Conservation (phyloP, 2,888 invertebrate genomes). For the Sphaeridia pumilis region DNA sequence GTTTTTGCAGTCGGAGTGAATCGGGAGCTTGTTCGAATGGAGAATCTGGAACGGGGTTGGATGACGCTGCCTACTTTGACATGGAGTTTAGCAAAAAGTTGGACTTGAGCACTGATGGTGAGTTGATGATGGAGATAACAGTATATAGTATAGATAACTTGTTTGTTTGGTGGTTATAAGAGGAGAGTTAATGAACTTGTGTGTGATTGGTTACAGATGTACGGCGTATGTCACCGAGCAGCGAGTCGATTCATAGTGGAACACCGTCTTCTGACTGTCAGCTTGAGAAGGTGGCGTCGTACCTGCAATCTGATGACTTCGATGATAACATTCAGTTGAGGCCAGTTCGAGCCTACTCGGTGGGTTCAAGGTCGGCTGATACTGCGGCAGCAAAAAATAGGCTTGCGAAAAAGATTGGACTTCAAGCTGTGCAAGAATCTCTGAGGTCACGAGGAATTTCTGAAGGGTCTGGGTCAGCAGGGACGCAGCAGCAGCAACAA, state of each 20-base stretch:
- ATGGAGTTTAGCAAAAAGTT: slow-evolving; percentile 35
- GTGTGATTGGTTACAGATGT: slow-evolving; percentile 16
- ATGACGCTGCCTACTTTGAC: slow-evolving; percentile 33
- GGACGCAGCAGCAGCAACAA: slow-evolving; percentile 40
- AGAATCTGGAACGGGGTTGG: slow-evolving; percentile 31
- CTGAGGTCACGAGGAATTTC: slow-evolving; percentile 60
- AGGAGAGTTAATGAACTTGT: not conserved
- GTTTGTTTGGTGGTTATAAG: not conserved
- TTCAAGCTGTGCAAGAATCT: slow-evolving; percentile 35
- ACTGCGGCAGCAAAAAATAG: slow-evolving; percentile 22
- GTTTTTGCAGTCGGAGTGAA: slow-evolving; percentile 23
- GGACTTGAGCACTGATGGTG: slow-evolving; percentile 35
- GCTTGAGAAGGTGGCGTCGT: slow-evolving; percentile 67
- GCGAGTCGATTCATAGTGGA: slow-evolving; percentile 63
- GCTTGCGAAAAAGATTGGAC: slow-evolving; percentile 25
- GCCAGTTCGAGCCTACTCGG: slow-evolving; percentile 70
- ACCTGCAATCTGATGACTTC: slow-evolving; percentile 52
- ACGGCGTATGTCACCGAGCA: slow-evolving; percentile 49
- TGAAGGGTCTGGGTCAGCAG: slow-evolving; percentile 54
- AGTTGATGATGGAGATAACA: slow-evolving; percentile 23
- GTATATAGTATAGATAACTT: not conserved
- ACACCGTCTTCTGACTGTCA: slow-evolving; percentile 75
- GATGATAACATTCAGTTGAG: slow-evolving; percentile 46
- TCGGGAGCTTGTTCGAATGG: slow-evolving; percentile 31
- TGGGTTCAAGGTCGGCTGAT: slow-evolving; percentile 63